Percentiles rank a stretch among this genome's conserved stretches.
Evolutionary conservation across 2,797 vertebrate genomes (phyloP).

Genomic region (Artibeus jamaicensis): DNA sequence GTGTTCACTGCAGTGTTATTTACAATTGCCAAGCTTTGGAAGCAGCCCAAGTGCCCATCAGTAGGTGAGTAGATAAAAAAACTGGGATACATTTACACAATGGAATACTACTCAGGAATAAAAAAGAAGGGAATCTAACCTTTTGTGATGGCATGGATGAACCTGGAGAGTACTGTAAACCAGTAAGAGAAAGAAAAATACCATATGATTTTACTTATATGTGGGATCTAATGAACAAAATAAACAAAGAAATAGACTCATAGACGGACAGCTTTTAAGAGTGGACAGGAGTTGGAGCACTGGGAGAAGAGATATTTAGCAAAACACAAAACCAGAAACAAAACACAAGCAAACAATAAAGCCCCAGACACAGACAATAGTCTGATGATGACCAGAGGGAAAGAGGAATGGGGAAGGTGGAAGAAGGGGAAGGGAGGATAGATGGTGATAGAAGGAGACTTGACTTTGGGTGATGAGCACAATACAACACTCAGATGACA

Average conservation of each 20-base stretch:
- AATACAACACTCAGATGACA: neutral
- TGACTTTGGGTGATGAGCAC: neutral
- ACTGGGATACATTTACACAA: neutral
- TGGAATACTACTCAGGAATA: neutral
- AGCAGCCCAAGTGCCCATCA: neutral
- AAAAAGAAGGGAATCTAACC: neutral
- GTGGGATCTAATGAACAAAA: neutral
- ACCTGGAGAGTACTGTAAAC: neutral
- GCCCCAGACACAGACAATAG: neutral
- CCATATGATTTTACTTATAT: neutral
- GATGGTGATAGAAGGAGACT: neutral
- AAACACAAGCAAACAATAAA: neutral
- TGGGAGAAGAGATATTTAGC: neutral
- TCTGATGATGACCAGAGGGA: neutral
- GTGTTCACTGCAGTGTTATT: neutral
- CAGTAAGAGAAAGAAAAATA: neutral
- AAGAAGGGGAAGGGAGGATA: neutral
- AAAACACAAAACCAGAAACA: neutral
- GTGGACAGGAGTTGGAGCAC: neutral
- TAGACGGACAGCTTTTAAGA: neutral
- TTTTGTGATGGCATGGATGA: neutral
- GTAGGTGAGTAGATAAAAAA: neutral
- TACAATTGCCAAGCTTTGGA: neutral
- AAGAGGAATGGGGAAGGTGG: neutral
- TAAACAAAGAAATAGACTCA: neutral